phyloP scores from a whole-genome alignment of 2,888 invertebrate genomes.

The Cheilosia vernalis region DNA sequence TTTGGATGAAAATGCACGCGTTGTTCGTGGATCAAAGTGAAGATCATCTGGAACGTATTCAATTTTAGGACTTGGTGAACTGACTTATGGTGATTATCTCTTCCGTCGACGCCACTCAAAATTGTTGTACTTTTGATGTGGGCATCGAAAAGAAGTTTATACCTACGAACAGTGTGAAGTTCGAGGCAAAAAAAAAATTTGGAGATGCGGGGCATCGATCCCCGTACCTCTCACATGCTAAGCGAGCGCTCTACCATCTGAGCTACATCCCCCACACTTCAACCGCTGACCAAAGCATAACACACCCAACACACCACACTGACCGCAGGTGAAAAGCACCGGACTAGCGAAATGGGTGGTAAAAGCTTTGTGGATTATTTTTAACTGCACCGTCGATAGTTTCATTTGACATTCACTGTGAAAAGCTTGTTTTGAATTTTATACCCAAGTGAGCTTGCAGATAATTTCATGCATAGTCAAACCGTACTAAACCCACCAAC shows the following conservation, averaged over 20 bases:
- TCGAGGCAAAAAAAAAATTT: conserved; percentile 42
- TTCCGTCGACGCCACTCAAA: conserved; percentile 10
- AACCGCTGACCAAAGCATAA: not conserved
- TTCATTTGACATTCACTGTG: no score
- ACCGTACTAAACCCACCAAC: no score
- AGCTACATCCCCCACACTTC: conserved; percentile 82
- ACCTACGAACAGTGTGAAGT: not conserved
- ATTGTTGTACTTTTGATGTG: not conserved
- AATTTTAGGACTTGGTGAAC: conserved; percentile 54
- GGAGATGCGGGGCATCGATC: conserved; percentile 84
- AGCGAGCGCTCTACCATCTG: conserved; percentile 84
- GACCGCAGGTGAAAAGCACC: not conserved
- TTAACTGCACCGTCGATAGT: no score
- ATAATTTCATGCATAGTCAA: no score
- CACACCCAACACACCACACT: conserved; percentile 16
- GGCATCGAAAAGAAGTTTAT: not conserved
- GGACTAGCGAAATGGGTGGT: not conserved
- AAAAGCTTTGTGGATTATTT: not conserved
- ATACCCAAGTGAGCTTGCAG: no score
- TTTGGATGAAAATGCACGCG: conserved; percentile 41
- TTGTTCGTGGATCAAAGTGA: conserved; percentile 59
- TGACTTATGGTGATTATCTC: conserved; percentile 60
- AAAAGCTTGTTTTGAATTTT: no score
- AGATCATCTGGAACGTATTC: conserved; percentile 64
- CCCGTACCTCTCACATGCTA: conserved; percentile 84